Percentiles rank a stretch among this genome's conserved stretches.
Conservation (phyloP, 2,797 vertebrate species). For the Pangasius macronema region DNA sequence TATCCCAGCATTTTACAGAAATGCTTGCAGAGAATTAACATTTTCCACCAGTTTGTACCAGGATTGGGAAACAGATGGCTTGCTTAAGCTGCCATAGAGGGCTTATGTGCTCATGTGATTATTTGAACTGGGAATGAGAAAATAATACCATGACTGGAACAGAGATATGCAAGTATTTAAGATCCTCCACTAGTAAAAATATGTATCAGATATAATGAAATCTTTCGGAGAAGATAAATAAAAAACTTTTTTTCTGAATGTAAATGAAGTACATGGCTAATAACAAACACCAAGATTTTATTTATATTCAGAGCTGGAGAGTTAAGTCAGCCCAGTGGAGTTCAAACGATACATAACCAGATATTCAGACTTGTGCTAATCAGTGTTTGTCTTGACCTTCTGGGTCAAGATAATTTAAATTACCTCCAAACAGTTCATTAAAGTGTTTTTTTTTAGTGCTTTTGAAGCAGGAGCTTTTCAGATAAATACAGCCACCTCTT, state of each 20-base stretch:
- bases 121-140: constrained; percentile 31
- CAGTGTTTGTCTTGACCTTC: neutral
- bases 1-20: constrained; percentile 29
- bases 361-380: neutral
- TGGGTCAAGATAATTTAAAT: neutral
- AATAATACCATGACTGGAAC: neutral
- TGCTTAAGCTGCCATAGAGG: constrained; percentile 30
- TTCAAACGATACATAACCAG: neutral
- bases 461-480: neutral
- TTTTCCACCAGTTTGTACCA: constrained; percentile 31
- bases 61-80: constrained; percentile 44
- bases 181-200: neutral
- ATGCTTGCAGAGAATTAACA: constrained; percentile 35
- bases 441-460: neutral
- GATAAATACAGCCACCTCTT: neutral
- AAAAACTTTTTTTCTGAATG: neutral
- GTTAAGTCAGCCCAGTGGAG: neutral
- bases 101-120: constrained; percentile 34
- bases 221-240: neutral
- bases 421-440: neutral
- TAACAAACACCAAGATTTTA: neutral
- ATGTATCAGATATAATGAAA: neutral
- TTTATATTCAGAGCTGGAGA: neutral
- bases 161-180: neutral
- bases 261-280: neutral